Conservation (phyloP, 1,140 invertebrate genomes). For the Apolygus lucorum region DNA sequence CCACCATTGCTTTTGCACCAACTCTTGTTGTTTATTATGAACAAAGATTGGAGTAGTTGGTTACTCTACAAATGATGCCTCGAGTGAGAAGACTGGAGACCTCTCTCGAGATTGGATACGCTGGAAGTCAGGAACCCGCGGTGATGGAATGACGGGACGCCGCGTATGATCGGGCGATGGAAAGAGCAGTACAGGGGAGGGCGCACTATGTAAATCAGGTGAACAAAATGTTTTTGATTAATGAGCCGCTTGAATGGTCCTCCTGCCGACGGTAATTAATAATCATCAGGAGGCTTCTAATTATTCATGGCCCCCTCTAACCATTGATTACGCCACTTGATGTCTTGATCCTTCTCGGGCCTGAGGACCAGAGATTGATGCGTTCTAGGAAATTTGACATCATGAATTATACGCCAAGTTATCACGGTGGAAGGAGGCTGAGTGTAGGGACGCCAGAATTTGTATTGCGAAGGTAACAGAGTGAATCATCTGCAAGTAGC, state of each 20-base stretch:
- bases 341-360: conserved; percentile 7
- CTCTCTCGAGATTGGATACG: no score
- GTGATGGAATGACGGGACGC: neutral
- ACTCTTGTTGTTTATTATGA: no score
- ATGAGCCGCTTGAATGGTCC: conserved; percentile 7
- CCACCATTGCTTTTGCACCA: no score
- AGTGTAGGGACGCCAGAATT: no score
- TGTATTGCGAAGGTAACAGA: no score
- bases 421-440: no score
- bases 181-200: neutral
- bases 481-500: no score
- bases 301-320: neutral
- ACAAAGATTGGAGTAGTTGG: no score
- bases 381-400: neutral
- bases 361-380: conserved; percentile 1
- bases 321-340: conserved; percentile 16
- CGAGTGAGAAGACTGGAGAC: no score
- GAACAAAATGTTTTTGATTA: conserved; percentile 17
- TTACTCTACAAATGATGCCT: no score
- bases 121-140: no score
- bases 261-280: conserved; percentile 12
- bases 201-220: neutral
- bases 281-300: conserved; percentile 12
- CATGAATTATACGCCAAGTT: neutral
- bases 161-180: neutral